phyloP scores from a whole-genome alignment of 2,888 invertebrate species.

The Endotricha flammealis region DNA sequence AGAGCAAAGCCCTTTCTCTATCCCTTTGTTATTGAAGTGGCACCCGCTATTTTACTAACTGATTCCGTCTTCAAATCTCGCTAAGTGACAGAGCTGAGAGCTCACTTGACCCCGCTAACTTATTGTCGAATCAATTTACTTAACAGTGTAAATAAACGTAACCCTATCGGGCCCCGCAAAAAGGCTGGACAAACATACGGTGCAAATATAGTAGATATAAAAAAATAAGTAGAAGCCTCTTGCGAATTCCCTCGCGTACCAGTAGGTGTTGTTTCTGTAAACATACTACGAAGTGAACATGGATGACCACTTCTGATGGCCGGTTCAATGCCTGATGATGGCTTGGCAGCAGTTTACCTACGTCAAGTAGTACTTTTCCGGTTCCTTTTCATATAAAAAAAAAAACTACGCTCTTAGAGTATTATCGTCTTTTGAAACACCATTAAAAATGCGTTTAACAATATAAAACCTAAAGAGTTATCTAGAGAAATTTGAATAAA shows the following conservation, averaged over 20 bases:
- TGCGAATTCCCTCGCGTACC: conserved; percentile 56
- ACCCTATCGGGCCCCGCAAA: conserved; percentile 69
- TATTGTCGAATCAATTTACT: conserved; percentile 45
- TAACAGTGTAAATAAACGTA: conserved; percentile 51
- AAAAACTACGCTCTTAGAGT: too few relatives aligned
- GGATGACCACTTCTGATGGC: conserved; percentile 59
- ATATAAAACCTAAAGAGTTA: too few relatives aligned
- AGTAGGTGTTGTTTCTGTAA: conserved; percentile 67
- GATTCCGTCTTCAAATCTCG: not conserved
- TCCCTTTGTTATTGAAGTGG: conserved; percentile 3
- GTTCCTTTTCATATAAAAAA: too few relatives aligned
- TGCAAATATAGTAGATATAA: conserved; percentile 48
- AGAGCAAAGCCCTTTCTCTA: conserved; percentile 3
- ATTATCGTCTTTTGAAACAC: too few relatives aligned
- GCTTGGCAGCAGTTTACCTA: conserved; percentile 43
- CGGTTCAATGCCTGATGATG: conserved; percentile 53
- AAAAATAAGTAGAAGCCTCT: conserved; percentile 59
- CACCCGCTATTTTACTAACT: conserved; percentile 2
- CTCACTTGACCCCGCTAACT: conserved; percentile 14
- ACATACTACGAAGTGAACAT: conserved; percentile 55
- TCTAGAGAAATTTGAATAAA: not conserved
- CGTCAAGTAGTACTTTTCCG: conserved; percentile 26
- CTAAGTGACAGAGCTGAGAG: conserved; percentile 1
- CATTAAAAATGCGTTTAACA: too few relatives aligned
- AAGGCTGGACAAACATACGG: conserved; percentile 54